phyloP scores from a whole-genome alignment of 2,797 vertebrate species.

The Protosalanx chinensis region DNA sequence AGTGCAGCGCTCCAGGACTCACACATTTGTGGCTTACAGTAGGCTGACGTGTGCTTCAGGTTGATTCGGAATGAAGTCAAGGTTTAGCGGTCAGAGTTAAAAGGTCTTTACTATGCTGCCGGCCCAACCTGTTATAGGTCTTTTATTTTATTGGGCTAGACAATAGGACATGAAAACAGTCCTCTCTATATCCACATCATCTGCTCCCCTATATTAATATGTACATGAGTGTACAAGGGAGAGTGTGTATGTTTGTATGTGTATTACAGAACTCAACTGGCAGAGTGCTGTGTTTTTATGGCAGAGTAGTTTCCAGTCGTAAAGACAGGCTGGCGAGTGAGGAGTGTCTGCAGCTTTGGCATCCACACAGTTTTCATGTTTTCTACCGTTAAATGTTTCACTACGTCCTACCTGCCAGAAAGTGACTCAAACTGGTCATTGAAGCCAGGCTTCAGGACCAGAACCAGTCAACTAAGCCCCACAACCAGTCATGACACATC shows the following conservation, averaged over 20 bases:
- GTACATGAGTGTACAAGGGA: no score
- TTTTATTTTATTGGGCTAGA: no score
- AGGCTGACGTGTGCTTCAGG: no score
- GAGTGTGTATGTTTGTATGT: background rate
- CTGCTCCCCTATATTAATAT: no score
- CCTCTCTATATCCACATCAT: no score
- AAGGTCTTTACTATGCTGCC: no score
- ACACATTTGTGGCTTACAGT: no score
- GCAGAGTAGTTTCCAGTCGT: slow-evolving; percentile 10
- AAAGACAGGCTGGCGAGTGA: background rate
- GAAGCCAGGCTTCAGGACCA: slow-evolving; percentile 1
- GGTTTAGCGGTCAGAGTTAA: no score
- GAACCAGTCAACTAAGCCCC: slow-evolving; percentile 3
- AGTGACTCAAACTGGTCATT: slow-evolving; percentile 13
- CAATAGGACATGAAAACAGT: no score
- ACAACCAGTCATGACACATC: slow-evolving; percentile 7
- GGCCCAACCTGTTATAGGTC: no score
- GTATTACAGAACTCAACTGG: background rate
- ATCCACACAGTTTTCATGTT: background rate
- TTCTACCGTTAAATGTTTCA: slow-evolving; percentile 6
- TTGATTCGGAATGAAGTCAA: no score
- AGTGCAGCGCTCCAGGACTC: no score
- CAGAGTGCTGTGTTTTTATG: background rate
- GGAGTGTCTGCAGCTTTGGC: background rate
- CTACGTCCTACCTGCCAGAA: slow-evolving; percentile 16